phyloP scores from a whole-genome alignment of 1,140 invertebrate species.

The Drosophila cardini region DNA sequence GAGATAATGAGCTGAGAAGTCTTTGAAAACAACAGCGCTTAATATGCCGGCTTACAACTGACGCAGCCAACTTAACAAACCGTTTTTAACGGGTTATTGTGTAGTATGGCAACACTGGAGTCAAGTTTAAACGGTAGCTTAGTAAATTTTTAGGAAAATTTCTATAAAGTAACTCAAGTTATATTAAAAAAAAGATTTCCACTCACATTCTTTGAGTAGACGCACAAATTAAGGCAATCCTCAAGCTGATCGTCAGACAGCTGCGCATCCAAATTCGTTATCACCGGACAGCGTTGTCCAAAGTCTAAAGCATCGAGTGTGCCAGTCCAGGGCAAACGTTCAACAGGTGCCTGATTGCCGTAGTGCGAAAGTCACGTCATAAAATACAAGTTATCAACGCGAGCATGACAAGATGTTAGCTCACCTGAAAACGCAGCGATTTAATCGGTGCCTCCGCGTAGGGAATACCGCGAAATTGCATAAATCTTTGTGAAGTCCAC shows the following conservation, averaged over 20 bases:
- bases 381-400: constrained; percentile 43
- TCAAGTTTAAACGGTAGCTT: not conserved
- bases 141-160: no score
- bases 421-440: constrained; percentile 70
- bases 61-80: no score
- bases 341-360: constrained; percentile 59
- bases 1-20: no score
- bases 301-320: constrained; percentile 63
- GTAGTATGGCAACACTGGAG: not conserved
- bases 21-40: no score
- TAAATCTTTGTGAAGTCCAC: constrained; percentile 72
- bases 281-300: constrained; percentile 78
- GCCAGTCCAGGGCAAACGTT: constrained; percentile 61
- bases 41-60: no score
- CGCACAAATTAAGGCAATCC: constrained; percentile 78
- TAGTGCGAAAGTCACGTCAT: constrained; percentile 27
- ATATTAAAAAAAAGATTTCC: no score
- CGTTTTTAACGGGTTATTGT: no score
- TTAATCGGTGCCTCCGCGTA: constrained; percentile 77
- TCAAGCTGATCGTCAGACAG: constrained; percentile 66
- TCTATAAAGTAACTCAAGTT: no score
- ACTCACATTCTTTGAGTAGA: constrained; percentile 82
- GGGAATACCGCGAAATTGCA: constrained; percentile 81
- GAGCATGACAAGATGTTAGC: constrained; percentile 32
- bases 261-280: constrained; percentile 59